Conservation (phyloP, 1,140 invertebrate genomes). For the Spodoptera frugiperda region DNA sequence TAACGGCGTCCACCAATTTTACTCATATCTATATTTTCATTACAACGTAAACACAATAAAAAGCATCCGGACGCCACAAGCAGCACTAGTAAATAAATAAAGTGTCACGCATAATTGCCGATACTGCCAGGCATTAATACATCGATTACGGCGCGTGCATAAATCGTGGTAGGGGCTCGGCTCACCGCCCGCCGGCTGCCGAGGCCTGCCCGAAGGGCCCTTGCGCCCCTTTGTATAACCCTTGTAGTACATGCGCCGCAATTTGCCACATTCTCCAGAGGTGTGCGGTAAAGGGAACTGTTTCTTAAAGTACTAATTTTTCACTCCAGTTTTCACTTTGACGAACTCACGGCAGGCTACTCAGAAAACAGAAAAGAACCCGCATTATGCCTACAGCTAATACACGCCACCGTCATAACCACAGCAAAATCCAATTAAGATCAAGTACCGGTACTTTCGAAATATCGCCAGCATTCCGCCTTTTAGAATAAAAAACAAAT, state of each 20-base stretch:
- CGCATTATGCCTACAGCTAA: background rate
- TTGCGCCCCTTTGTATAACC: slow-evolving; percentile 49
- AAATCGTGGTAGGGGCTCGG: slow-evolving; percentile 26
- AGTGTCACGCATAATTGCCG: slow-evolving; percentile 35
- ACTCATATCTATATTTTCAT: background rate
- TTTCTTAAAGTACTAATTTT: slow-evolving; percentile 70
- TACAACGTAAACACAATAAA: slow-evolving; percentile 13
- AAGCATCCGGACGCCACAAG: background rate
- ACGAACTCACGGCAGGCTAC: slow-evolving; percentile 15
- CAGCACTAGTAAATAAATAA: slow-evolving; percentile 39
- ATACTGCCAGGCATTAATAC: slow-evolving; percentile 31
- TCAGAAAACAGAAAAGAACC: slow-evolving; percentile 2
- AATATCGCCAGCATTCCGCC: background rate
- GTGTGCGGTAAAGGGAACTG: slow-evolving; percentile 52
- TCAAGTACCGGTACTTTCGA: slow-evolving; percentile 1
- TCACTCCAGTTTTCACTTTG: slow-evolving; percentile 60
- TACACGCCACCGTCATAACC: background rate
- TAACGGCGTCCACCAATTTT: too few species aligned
- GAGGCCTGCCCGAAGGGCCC: slow-evolving; percentile 51
- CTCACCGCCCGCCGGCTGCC: background rate
- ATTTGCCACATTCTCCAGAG: slow-evolving; percentile 61
- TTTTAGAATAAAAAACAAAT: slow-evolving; percentile 36
- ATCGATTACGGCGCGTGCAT: slow-evolving; percentile 41
- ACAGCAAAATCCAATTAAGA: background rate
- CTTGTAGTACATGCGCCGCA: slow-evolving; percentile 56